Evolutionary conservation across 2,797 vertebrate genomes (phyloP), one percentile per base, ranked within the genome.

Genomic region (Urocyon cinereoargenteus): DNA sequence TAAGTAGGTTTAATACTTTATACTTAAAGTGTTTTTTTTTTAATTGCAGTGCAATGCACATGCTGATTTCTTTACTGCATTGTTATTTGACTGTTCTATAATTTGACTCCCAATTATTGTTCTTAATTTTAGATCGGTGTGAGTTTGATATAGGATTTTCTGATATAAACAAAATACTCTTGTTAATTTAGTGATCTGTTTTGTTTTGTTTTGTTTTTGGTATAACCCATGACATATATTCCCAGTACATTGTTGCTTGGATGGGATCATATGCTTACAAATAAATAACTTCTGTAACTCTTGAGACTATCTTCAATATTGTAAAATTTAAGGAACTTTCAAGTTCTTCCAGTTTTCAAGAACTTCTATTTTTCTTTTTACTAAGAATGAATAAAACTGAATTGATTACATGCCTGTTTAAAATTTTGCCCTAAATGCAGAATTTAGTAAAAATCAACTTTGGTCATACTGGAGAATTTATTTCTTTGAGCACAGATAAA

Each of bases 361-460:
- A 49, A 22, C 36, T 61, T 68, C 40, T n/a, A 28, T 88, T 62
- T 96, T 18, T 40, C 75, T 96, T 15, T 49, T 82, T 55, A 31
- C 83, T 62, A 75, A 93, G 40, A 96, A 86, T 78, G 45, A 91
- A 40, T 81, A 91, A 93, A 93, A 95, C 7, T 81, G 5, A 6
- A 51, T 6, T 83, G 7, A 61, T 88, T 86, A 70, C 4, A 93
- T 64, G 53, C 70, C 53, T 83, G 26, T 45, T 55, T 49, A 72
- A 22, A 57, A 53, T 73, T 96, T 92, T 97, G 24, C 19, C 85
- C 72, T 83, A 90, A 95, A 57, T 93, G n/a, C 19, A 86, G 18
- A 6, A 72, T 77, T 96, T 9, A 68, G 55, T 72, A 96, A 78
- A 87, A 51, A 55, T 82, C 34, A 53, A 3, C 31, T 66, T 81